A percentile compares a stretch with the other conserved stretches of the same genome.
Evolutionary conservation across 2,888 invertebrate species (phyloP).

Genomic region (Physocephala rufipes): DNA sequence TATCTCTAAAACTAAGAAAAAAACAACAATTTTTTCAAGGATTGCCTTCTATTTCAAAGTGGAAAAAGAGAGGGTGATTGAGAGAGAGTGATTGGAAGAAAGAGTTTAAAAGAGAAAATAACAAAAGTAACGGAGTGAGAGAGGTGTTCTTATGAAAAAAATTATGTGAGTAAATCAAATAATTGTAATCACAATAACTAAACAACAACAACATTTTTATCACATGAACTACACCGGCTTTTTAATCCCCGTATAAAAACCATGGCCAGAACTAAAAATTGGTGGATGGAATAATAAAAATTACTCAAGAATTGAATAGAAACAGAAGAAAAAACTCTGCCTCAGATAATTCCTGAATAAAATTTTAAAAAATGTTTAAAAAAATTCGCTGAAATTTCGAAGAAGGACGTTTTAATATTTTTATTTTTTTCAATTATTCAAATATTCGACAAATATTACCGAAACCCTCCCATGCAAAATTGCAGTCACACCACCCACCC

Average conservation of each 20-base stretch:
- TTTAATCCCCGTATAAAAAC: neutral
- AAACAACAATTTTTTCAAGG: neutral
- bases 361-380: no score
- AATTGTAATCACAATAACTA: no score
- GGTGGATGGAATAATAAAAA: slow-evolving; percentile 9
- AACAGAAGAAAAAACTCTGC: neutral
- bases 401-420: no score
- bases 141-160: neutral
- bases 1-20: no score
- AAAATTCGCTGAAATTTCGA: no score
- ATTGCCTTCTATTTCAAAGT: neutral
- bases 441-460: no score
- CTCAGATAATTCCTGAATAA: no score
- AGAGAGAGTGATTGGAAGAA: neutral
- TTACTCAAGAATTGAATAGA: neutral
- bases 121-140: neutral
- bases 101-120: slow-evolving; percentile 9
- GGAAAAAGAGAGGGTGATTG: neutral
- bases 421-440: no score
- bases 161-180: neutral
- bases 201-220: neutral
- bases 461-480: no score
- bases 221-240: slow-evolving; percentile 18
- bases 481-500: no score
- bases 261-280: neutral